phyloP scores from a whole-genome alignment of 2,888 invertebrate genomes.

The Andrena praecox region DNA sequence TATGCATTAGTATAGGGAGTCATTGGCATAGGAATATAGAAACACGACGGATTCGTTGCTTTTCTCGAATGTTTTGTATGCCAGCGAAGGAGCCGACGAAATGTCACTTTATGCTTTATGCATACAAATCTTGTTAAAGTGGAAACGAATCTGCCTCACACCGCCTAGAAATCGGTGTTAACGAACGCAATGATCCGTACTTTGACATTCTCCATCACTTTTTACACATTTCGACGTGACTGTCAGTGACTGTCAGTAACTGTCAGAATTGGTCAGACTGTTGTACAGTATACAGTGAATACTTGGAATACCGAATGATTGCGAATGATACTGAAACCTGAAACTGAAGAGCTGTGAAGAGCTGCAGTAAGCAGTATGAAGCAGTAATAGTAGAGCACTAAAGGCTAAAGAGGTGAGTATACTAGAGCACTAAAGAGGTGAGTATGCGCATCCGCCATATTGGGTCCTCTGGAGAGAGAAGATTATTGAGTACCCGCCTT shows the following conservation, averaged over 20 bases:
- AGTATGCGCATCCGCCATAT: too few species aligned
- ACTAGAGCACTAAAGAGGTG: too few species aligned
- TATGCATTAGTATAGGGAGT: neutral
- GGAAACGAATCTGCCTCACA: constrained; percentile 4
- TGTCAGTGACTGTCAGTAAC: neutral
- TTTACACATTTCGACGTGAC: constrained; percentile 5
- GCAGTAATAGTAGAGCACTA: too few species aligned
- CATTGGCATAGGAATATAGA: neutral
- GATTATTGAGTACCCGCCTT: too few species aligned
- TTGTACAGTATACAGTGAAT: neutral
- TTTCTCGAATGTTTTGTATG: constrained; percentile 18
- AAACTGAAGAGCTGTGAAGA: too few species aligned
- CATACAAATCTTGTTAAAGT: neutral
- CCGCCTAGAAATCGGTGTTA: constrained; percentile 25
- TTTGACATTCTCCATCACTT: constrained; percentile 38
- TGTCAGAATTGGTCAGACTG: too few species aligned
- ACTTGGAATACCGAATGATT: neutral
- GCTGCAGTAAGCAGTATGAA: too few species aligned
- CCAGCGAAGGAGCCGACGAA: neutral
- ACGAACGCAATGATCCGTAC: constrained; percentile 35
- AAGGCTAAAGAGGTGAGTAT: too few species aligned
- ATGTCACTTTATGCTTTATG: neutral
- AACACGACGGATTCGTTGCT: constrained; percentile 44
- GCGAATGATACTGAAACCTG: too few species aligned
- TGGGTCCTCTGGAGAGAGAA: too few species aligned